phyloP scores from a whole-genome alignment of 2,113 vertebrate genomes.

The Butorides virescens region DNA sequence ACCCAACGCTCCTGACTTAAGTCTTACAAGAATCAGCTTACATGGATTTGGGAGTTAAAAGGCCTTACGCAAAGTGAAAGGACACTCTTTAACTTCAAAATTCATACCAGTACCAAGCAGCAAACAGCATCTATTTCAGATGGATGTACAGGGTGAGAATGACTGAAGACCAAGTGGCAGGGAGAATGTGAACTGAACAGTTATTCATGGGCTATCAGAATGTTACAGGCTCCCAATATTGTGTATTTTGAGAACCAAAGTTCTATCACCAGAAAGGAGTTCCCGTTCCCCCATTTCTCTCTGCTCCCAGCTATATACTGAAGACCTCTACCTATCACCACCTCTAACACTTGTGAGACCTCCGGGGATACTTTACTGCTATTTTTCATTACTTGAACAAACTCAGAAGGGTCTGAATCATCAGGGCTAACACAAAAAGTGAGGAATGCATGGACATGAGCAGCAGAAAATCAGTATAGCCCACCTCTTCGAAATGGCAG shows the following conservation, averaged over 20 bases:
- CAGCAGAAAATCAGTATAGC: neutral
- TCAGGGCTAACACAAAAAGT: neutral
- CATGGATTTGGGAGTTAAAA: neutral
- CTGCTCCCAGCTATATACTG: neutral
- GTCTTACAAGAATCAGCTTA: neutral
- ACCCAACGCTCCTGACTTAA: neutral
- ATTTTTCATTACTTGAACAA: neutral
- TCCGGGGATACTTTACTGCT: accelerated
- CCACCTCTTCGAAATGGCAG: neutral
- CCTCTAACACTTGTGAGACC: neutral
- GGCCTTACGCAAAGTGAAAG: neutral
- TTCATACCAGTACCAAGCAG: neutral
- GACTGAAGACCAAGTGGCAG: neutral
- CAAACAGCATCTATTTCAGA: neutral
- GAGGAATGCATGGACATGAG: neutral
- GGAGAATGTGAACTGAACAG: neutral
- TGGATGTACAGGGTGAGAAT: neutral
- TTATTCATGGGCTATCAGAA: neutral
- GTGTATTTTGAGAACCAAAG: neutral
- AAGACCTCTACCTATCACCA: neutral
- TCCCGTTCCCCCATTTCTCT: neutral
- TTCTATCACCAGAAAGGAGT: neutral
- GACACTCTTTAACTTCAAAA: neutral
- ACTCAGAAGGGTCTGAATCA: neutral
- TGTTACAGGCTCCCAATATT: accelerated